Evolutionary conservation across 2,888 invertebrate genomes (phyloP), one percentile per base, ranked within the genome.

Genomic region (Ormyrus thymus): DNA sequence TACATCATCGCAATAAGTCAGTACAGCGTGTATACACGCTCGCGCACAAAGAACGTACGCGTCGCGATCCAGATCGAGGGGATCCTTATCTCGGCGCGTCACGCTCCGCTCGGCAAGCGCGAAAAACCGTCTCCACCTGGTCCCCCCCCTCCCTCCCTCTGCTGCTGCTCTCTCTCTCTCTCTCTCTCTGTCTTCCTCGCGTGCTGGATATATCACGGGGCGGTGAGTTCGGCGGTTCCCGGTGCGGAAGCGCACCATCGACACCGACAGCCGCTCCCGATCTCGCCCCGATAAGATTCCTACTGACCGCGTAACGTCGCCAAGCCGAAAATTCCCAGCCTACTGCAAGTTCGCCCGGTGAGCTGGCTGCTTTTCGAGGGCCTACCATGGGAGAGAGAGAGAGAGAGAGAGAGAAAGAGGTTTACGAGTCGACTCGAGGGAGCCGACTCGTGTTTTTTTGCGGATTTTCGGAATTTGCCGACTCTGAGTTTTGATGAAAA

Each of bases 31-130:
- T 7, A 46, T 45, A 62, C 46, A 8, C 48, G 48, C 48, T 11
- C 64, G 64, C 8, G 13, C 13, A 62, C 62, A 13, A 13, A 61
- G 61, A 61, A 6, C 15, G 29, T 8, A 51, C n/a, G 85, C 83
- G 86, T 87, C 62, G 86, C 86, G 88, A 89, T 89, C 89, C 86
- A 87, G 86, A 89, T 66, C 65, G 58, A 48, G 71, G 86, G 86
- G 89, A 89, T 89, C 86, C 81, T 88, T 89, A 89, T 89, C 89
- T 88, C 73, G 83, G 84, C 82, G 84, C 85, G 89, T 89, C 86
- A 89, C 85, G 89, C 87, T 85, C 87, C 86, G 85, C 86, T 88
- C 89, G 83, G 83, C 85, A 85, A 87, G 78, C 59, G 73, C 75
- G 73, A 58, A 53, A 87, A 88, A 89, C 86, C 86, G 86, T 87